phyloP scores from a whole-genome alignment of 2,797 vertebrate species.

The Propithecus deckenii region DNA sequence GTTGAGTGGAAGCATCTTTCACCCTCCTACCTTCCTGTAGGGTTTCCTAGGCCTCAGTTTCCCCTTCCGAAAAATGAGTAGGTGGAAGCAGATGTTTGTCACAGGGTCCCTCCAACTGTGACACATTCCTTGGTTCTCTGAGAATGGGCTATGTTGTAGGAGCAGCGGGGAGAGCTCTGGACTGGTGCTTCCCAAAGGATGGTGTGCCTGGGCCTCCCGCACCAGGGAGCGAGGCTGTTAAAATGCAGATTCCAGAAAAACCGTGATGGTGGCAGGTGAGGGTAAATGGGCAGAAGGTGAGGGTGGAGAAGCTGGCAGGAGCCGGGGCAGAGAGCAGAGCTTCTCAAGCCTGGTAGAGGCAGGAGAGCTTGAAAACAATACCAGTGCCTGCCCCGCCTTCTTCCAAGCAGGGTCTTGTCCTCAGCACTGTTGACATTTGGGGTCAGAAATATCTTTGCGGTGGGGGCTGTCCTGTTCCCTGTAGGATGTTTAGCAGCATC shows the following conservation, averaged over 20 bases:
- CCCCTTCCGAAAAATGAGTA: background rate
- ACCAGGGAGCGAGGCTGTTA: fast-evolving
- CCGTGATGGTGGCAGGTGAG: background rate
- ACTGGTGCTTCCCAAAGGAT: fast-evolving
- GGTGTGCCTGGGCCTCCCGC: background rate
- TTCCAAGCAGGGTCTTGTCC: background rate
- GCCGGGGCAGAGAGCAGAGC: background rate
- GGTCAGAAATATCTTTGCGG: background rate
- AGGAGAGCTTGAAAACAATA: background rate
- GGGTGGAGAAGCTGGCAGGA: background rate
- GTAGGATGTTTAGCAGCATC: background rate
- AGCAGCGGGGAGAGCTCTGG: too few species aligned
- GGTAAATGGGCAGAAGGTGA: background rate
- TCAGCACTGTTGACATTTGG: fast-evolving
- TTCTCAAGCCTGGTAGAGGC: background rate
- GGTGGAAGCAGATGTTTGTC: background rate
- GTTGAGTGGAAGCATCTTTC: background rate
- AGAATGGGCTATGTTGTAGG: background rate
- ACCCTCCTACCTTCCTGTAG: background rate
- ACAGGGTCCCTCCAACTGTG: background rate
- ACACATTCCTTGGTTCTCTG: background rate
- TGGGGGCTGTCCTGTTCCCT: background rate
- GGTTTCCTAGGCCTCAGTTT: background rate
- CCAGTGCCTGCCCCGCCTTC: fast-evolving
- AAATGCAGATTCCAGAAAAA: background rate